Evolutionary conservation across 2,113 vertebrate genomes (phyloP).

Genomic region (Bombycilla garrulus): DNA sequence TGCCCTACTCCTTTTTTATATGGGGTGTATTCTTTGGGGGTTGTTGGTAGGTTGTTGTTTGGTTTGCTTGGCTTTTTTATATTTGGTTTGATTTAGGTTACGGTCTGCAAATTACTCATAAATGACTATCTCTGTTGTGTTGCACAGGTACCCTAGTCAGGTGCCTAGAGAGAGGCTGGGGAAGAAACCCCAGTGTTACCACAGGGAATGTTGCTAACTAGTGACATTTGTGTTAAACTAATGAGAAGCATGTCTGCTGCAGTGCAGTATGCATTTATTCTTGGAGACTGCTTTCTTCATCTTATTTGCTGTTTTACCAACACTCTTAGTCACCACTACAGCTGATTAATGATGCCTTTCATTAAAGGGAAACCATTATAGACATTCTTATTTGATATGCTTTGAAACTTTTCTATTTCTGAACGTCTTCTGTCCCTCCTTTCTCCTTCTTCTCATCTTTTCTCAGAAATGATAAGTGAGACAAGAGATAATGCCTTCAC

Average conservation of each 20-base stretch:
- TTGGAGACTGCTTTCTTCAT: constrained; percentile 33
- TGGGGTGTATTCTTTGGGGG: accelerated
- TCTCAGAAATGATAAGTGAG: constrained; percentile 38
- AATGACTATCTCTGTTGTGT: neutral
- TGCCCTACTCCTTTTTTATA: accelerated
- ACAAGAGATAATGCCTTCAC: constrained; percentile 43
- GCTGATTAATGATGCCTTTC: constrained; percentile 55
- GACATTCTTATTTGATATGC: constrained; percentile 43
- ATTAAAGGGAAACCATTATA: constrained; percentile 35
- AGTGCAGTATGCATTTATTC: constrained; percentile 57
- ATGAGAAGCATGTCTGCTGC: constrained; percentile 58
- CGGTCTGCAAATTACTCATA: neutral
- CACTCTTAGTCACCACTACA: constrained; percentile 45
- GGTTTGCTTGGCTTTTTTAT: neutral
- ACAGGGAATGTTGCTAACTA: constrained; percentile 17
- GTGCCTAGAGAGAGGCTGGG: neutral
- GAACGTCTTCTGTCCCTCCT: constrained; percentile 26
- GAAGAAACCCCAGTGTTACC: neutral
- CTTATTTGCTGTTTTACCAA: constrained; percentile 42
- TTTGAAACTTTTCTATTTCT: constrained; percentile 53
- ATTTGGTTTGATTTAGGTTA: neutral
- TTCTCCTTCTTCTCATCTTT: constrained; percentile 52
- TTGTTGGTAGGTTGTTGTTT: neutral
- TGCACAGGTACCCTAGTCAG: neutral
- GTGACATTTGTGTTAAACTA: constrained; percentile 60